These are phyloP conservation scores for Leptobrachium ailaonicum DNA, from an alignment of 2,113 vertebrate genomes.

Conservation along the genomic window DNA sequence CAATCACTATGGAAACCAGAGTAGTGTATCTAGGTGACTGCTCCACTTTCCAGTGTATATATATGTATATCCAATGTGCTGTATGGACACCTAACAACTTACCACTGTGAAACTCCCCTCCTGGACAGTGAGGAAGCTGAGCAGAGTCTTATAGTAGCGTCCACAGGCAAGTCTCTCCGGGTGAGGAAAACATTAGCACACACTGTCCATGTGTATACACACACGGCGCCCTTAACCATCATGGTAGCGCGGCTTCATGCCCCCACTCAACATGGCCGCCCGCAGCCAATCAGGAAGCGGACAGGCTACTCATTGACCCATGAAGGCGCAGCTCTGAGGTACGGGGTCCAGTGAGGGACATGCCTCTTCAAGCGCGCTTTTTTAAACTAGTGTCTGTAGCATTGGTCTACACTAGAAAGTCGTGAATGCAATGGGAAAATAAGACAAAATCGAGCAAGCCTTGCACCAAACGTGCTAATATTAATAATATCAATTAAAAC, in stretches of 20 bases:
- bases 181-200: background rate
- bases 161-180: background rate
- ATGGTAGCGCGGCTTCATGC: background rate
- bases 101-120: conserved; percentile 8
- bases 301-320: background rate
- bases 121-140: background rate
- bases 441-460: too few relatives aligned
- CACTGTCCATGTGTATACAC: background rate
- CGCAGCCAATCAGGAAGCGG: background rate
- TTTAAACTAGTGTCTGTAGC: too few relatives aligned
- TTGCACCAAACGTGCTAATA: too few relatives aligned
- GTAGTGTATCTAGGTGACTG: too few relatives aligned
- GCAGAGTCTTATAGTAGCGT: background rate
- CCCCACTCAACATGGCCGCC: conserved; percentile 15
- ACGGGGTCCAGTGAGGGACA: background rate
- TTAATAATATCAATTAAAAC: too few relatives aligned
- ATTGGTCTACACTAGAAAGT: too few relatives aligned
- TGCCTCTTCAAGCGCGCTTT: too few relatives aligned
- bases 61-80: too few relatives aligned
- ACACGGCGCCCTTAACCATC: conserved; percentile 16
- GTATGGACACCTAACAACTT: background rate
- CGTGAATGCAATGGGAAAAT: too few relatives aligned
- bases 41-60: too few relatives aligned
- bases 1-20: background rate
- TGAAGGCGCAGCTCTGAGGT: background rate